Base-by-base conservation (phyloP, 2,888 invertebrate genomes). In the Heterodera filipjevi region DNA sequence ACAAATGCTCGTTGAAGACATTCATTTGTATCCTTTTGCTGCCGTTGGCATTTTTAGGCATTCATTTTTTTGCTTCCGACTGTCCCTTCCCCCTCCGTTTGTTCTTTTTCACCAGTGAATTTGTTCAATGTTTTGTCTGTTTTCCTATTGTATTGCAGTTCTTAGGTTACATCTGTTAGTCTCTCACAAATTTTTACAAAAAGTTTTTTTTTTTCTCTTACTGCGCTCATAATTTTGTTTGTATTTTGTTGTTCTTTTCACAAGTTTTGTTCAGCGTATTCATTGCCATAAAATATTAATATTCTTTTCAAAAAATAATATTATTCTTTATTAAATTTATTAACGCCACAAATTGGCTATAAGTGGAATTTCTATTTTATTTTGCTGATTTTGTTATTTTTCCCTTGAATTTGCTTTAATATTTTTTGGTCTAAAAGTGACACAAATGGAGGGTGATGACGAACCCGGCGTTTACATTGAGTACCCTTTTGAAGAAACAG, bases 401-500 rank as follows among this genome's bases (percentile, higher is more conserved):
- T 6, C 39, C 39, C 39, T 12, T 12, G 12, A 39, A 12, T n/a
- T n/a, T n/a, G n/a, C n/a, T n/a, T n/a, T n/a, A n/a, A 12, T 39
- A 12, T 39, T 12, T 39, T 6, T 39, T 12, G 6, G 39, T 39
- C 39, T 12, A 39, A 39, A 10, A 10, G 39, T 16, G 6, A 12
- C 39, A n/a, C 22, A 0, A 5, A 71, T 71, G 39, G 39, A 71
- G 30, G 71, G 71, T 22, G 46, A 70, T 27, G 76, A 71, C 30
- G 81, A 82, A 6, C 74, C 77, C 22, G 86, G 86, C 44, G 86
- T 85, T 78, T 82, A 71, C 44, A 86, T 89, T 64, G 89, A 89
- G 66, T 89, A 89, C 77, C 89, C 89, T 3, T 89, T 89, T 79
- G 89, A 89, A 77, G 88, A 88, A 66, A 79, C 77, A 8, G 68